A percentile compares a stretch with the other conserved stretches of the same genome.
phyloP scores from a whole-genome alignment of 1,140 invertebrate species.

The Zophobas morio region DNA sequence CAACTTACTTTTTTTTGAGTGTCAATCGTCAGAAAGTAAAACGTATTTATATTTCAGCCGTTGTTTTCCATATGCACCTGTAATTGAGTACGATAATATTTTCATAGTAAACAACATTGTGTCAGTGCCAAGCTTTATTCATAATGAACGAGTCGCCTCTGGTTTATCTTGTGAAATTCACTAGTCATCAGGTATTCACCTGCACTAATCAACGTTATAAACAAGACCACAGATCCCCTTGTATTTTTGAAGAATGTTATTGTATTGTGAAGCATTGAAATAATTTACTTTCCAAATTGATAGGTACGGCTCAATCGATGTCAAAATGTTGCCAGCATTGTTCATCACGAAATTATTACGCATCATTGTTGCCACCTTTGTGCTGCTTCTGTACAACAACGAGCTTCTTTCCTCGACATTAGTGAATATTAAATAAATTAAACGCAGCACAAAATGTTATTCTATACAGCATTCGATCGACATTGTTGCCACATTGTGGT shows the following conservation, averaged over 20 bases:
- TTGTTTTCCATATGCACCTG: too few species aligned
- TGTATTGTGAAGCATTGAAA: conserved; percentile 60
- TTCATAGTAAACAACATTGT: background rate
- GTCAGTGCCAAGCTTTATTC: background rate
- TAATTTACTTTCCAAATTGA: conserved; percentile 64
- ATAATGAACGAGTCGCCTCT: conserved; percentile 17
- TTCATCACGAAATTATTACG: conserved; percentile 48
- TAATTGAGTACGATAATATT: too few species aligned
- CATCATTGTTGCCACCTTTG: conserved; percentile 45
- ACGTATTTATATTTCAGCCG: too few species aligned
- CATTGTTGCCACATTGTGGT: conserved; percentile 7
- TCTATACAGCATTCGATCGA: conserved; percentile 14
- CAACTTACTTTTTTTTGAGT: too few species aligned
- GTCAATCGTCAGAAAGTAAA: too few species aligned
- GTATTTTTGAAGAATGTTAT: conserved; percentile 59
- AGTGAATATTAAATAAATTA: conserved; percentile 57
- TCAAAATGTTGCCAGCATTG: conserved; percentile 59
- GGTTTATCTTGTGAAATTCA: conserved; percentile 45
- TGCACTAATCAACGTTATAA: conserved; percentile 60
- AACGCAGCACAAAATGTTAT: conserved; percentile 30
- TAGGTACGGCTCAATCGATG: conserved; percentile 61
- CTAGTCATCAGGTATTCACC: conserved; percentile 63
- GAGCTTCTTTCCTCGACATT: conserved; percentile 55
- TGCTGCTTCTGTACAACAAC: conserved; percentile 53
- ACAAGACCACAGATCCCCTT: conserved; percentile 55